Evolutionary conservation across 2,888 invertebrate genomes (phyloP).

Genomic region (Criorhina ranunculi): DNA sequence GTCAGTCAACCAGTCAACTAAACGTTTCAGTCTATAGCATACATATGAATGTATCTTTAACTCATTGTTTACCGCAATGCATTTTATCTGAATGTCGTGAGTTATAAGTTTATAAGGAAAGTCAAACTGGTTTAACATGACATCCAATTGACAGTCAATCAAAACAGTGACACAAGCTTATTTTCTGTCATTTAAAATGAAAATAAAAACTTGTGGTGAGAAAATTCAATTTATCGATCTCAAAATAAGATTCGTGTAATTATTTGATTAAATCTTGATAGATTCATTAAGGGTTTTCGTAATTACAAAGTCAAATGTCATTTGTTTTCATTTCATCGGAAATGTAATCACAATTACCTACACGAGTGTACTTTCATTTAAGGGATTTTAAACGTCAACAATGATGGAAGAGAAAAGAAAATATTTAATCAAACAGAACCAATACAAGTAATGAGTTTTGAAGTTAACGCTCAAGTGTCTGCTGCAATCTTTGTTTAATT

Average conservation of each 20-base stretch:
- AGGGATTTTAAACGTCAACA: neutral
- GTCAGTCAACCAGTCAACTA: conserved; percentile 55
- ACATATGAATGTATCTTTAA: neutral
- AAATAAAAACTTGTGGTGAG: conserved; percentile 7
- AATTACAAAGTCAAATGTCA: neutral
- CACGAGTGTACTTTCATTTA: neutral
- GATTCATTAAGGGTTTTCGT: neutral
- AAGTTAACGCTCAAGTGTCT: too few relatives aligned
- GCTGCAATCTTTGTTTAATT: too few relatives aligned
- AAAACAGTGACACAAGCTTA: conserved; percentile 9
- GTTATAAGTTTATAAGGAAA: conserved; percentile 2
- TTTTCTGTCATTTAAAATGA: conserved; percentile 8
- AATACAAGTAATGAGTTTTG: too few relatives aligned
- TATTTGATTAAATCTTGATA: conserved; percentile 7
- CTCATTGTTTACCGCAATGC: conserved; percentile 3
- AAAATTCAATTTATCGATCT: conserved; percentile 32
- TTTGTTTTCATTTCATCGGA: neutral
- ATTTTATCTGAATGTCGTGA: neutral
- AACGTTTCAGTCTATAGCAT: conserved; percentile 15
- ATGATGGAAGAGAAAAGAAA: neutral
- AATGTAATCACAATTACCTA: neutral
- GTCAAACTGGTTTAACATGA: conserved; percentile 40
- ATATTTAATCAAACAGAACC: too few relatives aligned
- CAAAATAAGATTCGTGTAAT: neutral
- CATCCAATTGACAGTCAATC: neutral